Percentiles rank a stretch among this genome's conserved stretches.
phyloP scores from a whole-genome alignment of 30 jellyfish, hydroid and myxozoan species.

The Mastigias papua region DNA sequence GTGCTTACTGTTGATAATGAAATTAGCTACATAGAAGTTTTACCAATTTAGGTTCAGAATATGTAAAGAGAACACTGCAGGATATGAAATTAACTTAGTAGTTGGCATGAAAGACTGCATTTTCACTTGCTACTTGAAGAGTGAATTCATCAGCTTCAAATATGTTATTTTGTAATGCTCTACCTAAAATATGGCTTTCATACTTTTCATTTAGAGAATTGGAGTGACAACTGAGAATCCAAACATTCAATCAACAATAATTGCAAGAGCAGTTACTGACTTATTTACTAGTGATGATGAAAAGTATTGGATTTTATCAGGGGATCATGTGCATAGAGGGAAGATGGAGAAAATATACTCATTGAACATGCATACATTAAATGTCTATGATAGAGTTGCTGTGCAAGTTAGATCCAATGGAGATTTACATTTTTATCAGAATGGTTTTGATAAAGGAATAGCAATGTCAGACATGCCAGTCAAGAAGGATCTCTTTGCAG shows the following conservation, averaged over 20 bases:
- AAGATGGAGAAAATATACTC: constrained; percentile 29
- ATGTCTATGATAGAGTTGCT: constrained; percentile 72
- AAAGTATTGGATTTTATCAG: constrained; percentile 79
- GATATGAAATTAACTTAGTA: no score
- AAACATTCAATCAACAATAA: constrained; percentile 20
- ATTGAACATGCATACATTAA: constrained; percentile 54
- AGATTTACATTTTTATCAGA: constrained; percentile 70
- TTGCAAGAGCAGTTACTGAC: constrained; percentile 83
- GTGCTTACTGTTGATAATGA: no score
- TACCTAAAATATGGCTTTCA: no score
- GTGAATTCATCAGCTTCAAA: no score
- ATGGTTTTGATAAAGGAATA: constrained; percentile 62
- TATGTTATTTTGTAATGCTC: no score
- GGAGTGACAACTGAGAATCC: constrained; percentile 88
- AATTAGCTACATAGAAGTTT: no score
- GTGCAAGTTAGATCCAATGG: constrained; percentile 86
- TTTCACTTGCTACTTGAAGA: no score
- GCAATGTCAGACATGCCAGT: constrained; percentile 68
- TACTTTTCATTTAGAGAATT: constrained; percentile 45
- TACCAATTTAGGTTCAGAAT: no score
- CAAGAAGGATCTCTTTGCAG: constrained; percentile 69
- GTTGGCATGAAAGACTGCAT: no score
- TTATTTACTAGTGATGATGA: constrained; percentile 63
- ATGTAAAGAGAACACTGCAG: no score
- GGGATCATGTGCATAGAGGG: constrained; percentile 65